Percentiles rank a stretch among this genome's conserved stretches.
phyloP scores from a whole-genome alignment of 2,113 vertebrate genomes.

The Craseonycteris thonglongyai region DNA sequence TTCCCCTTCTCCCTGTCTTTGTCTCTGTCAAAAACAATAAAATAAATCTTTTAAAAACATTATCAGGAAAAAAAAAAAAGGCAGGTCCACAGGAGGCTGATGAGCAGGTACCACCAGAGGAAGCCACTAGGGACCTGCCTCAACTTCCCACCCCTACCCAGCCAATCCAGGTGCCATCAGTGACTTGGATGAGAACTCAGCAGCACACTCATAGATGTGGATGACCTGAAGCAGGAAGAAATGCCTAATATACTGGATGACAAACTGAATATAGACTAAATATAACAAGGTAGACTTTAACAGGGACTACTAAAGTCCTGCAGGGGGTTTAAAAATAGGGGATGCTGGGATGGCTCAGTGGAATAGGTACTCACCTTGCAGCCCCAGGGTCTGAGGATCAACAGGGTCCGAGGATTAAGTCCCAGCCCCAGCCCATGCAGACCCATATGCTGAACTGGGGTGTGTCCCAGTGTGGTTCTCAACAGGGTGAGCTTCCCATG shows the following conservation, averaged over 20 bases:
- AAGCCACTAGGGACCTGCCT: neutral
- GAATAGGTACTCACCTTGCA: too few relatives aligned
- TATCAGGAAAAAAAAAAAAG: too few relatives aligned
- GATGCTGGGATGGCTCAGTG: too few relatives aligned
- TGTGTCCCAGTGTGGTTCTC: too few relatives aligned
- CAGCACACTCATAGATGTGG: neutral
- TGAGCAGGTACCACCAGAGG: neutral
- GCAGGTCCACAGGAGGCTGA: neutral
- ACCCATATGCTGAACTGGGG: too few relatives aligned
- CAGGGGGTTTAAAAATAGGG: neutral
- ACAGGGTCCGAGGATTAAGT: too few relatives aligned
- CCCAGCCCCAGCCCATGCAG: too few relatives aligned
- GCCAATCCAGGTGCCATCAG: neutral
- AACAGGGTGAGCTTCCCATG: too few relatives aligned
- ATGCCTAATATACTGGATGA: constrained; percentile 6
- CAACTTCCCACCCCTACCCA: neutral
- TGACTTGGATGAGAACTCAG: neutral
- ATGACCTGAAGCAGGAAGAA: neutral
- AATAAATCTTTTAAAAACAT: too few relatives aligned
- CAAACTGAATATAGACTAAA: constrained; percentile 34
- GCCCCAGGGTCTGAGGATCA: too few relatives aligned
- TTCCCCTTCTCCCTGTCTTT: too few relatives aligned
- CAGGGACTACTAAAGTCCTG: neutral
- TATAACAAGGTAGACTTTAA: constrained; percentile 9
- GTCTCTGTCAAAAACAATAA: too few relatives aligned